Percentiles rank a stretch among this genome's conserved stretches.
Evolutionary conservation across 2,888 invertebrate genomes (phyloP).

Genomic region (Athalia rosae): DNA sequence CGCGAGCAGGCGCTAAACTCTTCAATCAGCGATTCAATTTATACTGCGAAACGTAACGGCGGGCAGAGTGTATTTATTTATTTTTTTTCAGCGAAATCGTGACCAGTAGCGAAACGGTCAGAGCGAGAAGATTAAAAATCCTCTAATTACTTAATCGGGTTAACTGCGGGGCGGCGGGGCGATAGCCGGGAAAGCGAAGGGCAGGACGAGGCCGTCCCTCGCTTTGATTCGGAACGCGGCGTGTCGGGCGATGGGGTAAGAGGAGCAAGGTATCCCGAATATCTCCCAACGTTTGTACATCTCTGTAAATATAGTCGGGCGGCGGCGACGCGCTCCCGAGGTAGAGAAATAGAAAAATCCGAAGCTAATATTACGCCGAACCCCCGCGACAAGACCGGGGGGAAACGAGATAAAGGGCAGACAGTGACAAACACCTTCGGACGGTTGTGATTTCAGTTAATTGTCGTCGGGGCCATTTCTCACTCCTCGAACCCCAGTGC

Average conservation of each 20-base stretch:
- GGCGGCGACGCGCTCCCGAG: neutral
- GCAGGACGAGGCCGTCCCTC: conserved; percentile 22
- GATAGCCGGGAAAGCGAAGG: conserved; percentile 26
- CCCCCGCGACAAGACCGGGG: neutral
- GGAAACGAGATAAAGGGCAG: conserved; percentile 52
- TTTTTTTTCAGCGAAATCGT: conserved; percentile 29
- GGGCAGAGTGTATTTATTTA: conserved; percentile 11
- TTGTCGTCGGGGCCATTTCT: conserved; percentile 70
- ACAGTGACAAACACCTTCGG: conserved; percentile 68
- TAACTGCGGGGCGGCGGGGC: conserved; percentile 56
- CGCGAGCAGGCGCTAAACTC: conserved; percentile 3
- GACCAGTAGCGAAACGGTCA: conserved; percentile 46
- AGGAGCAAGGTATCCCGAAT: neutral
- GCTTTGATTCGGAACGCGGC: conserved; percentile 21
- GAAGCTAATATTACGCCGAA: neutral
- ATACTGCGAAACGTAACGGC: neutral
- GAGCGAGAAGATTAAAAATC: conserved; percentile 68
- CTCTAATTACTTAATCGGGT: conserved; percentile 71
- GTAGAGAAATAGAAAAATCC: neutral
- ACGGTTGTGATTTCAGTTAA: conserved; percentile 70
- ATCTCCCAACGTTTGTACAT: neutral
- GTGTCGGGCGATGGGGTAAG: neutral
- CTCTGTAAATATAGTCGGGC: neutral
- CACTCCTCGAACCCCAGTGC: conserved; percentile 58
- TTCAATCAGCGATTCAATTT: conserved; percentile 34